Evolutionary conservation across 1,140 invertebrate genomes (phyloP), one percentile per base, ranked within the genome.

Genomic region (Maconellicoccus hirsutus): DNA sequence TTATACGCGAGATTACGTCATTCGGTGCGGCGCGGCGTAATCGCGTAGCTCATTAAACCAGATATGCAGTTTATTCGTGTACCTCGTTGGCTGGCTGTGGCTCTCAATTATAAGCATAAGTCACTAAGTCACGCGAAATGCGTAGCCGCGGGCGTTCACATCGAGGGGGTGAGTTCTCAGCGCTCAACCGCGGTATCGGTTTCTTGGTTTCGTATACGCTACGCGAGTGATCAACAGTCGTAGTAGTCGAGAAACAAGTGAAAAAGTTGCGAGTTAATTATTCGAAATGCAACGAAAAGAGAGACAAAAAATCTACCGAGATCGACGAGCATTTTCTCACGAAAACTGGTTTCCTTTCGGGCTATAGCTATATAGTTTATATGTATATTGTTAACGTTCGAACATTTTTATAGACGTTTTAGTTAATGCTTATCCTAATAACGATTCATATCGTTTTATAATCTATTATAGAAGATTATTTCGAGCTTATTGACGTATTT

Each of bases 301-400:
- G 29, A 12, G 12, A 33, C 3, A 33, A 33, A 33, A 33, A 33
- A 33, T 6, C 42, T 52, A n/a, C n/a, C n/a, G n/a, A 8, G n/a
- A 16, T 8, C 29, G 29, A 52, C 42, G 42, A 14, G 42, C n/a
- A 52, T 52, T 52, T 52, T 52, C 42, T 52, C 42, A 52, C 42
- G 42, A 52, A 52, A 52, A 52, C 42, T 52, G 42, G 42, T 52
- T 52, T 52, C 42, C n/a, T 52, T 52, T 52, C n/a, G n/a, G 42
- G 42, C 16, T 52, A 52, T 52, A 52, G 2, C 6, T 33, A 19
- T 16, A 16, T 52, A 52, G 6, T 2, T 19, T 3, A 52, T 52
- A 19, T 3, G 42, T 52, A 52, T 52, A 16, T 52, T 52, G 42
- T 52, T 52, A 33, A 33, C 12, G 29, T 12, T 52, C 6, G n/a